Base-by-base conservation (phyloP, 1,140 invertebrate species). In the Drosophila kurseongensis region DNA sequence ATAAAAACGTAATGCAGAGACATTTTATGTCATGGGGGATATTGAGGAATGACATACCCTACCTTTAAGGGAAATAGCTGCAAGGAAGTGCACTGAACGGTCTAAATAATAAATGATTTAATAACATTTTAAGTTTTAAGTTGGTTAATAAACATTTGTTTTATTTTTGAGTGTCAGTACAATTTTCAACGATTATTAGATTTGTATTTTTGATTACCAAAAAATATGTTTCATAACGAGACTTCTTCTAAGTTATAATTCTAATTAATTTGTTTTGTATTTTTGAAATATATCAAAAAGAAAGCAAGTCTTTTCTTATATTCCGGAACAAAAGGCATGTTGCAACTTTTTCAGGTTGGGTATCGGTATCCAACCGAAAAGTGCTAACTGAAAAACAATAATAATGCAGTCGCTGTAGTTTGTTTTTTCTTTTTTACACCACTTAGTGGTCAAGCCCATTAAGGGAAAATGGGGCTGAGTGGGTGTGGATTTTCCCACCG, bases 301-400 rank as follows among this genome's bases (percentile, higher is more conserved):
- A 32, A 8, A 1, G 1, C 5, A 8, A 7, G 29, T 6, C 23
- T 23, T 32, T 32, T 32, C 8, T 4, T 38, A 13, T 38, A 38
- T 10, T 12, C 4, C 4, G 13, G 4, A 38, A 18, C 8, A 5
- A 10, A 3, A 57, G 36, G 41, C 16, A 29, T 47, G 45, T 44
- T 38, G 35, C 23, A 56, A 51, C 62, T 51, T 41, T 61, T 58
- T 52, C 14, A 47, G 44, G 48, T 41, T 29, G 16, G 0, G 16
- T 16, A 5, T 18, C 5, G 0, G 27, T 16, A 5, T 18, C 5
- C 32, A n/a, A 58, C 59, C 61, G 68, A 88, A 86, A 82, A 77
- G 71, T 71, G 75, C 82, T 77, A 71, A 89, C 73, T 88, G 47
- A 67, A 77, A 83, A 88, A 86, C 79, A 86, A 83, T 88, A 86